A percentile compares a stretch with the other conserved stretches of the same genome.
Conservation (phyloP, 2,113 vertebrate genomes). For the Gasterosteus aculeatus region DNA sequence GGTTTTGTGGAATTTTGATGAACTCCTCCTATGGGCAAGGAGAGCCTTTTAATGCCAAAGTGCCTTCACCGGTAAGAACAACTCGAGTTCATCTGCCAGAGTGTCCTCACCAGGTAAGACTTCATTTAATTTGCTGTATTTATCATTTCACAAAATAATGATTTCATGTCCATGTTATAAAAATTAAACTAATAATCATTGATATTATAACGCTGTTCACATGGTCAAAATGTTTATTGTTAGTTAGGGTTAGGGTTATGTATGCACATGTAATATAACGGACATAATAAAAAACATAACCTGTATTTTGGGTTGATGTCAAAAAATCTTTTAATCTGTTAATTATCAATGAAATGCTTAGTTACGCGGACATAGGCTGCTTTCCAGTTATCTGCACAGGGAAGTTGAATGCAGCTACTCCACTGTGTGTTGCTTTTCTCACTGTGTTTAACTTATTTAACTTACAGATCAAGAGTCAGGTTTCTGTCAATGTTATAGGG, state of each 20-base stretch:
- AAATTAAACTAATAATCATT: background rate
- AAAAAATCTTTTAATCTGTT: background rate
- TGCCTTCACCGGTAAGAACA: slow-evolving; percentile 31
- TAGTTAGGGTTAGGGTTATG: background rate
- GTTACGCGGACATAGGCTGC: background rate
- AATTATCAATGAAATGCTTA: background rate
- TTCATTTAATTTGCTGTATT: slow-evolving; percentile 1
- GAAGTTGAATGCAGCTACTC: background rate
- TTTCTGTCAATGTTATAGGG: background rate
- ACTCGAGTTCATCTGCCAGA: slow-evolving; percentile 29
- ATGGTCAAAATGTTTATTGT: background rate
- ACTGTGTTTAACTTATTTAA: background rate
- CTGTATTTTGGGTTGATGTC: background rate
- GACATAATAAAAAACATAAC: background rate
- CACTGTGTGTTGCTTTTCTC: background rate
- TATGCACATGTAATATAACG: background rate
- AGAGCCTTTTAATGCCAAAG: slow-evolving; percentile 56
- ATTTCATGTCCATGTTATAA: background rate
- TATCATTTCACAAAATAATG: background rate
- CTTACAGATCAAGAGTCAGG: background rate
- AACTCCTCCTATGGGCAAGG: slow-evolving; percentile 66
- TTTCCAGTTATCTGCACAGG: background rate
- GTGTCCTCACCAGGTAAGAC: slow-evolving; percentile 69
- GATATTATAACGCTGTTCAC: background rate
- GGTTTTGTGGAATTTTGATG: slow-evolving; percentile 20